Conservation (phyloP, 1,140 invertebrate genomes). For the Lepidostoma basale region DNA sequence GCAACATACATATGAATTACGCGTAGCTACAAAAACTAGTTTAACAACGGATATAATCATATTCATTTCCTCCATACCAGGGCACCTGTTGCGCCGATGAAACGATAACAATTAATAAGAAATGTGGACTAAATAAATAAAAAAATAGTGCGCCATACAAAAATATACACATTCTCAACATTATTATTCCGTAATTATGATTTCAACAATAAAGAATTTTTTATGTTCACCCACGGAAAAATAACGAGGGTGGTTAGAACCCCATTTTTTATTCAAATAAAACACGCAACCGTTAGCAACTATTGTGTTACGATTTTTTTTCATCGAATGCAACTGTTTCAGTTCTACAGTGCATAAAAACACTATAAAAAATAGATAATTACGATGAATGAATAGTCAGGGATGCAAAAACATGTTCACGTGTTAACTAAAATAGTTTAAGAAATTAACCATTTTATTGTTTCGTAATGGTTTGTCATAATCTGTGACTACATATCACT, state of each 20-base stretch:
- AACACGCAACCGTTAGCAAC: background rate
- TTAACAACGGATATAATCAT: too few species aligned
- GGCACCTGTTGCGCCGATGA: background rate
- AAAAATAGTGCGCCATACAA: too few species aligned
- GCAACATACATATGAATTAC: too few species aligned
- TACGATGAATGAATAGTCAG: too few species aligned
- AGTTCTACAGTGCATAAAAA: background rate
- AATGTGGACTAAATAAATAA: slow-evolving; percentile 1
- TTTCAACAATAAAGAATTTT: slow-evolving; percentile 2
- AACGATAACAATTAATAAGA: slow-evolving; percentile 3
- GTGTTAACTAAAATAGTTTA: too few species aligned
- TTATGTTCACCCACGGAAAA: background rate
- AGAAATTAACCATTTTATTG: too few species aligned
- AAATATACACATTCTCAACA: background rate
- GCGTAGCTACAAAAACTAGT: too few species aligned
- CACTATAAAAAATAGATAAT: background rate
- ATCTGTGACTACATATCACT: too few species aligned
- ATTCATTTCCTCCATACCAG: background rate
- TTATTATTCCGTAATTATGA: background rate
- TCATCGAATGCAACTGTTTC: background rate
- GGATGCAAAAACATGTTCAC: too few species aligned
- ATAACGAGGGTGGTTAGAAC: background rate
- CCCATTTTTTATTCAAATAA: background rate
- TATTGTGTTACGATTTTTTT: background rate
- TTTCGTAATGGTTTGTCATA: too few species aligned